Base-by-base conservation (phyloP, 1,140 invertebrate species). In the Danaus plexippus region DNA sequence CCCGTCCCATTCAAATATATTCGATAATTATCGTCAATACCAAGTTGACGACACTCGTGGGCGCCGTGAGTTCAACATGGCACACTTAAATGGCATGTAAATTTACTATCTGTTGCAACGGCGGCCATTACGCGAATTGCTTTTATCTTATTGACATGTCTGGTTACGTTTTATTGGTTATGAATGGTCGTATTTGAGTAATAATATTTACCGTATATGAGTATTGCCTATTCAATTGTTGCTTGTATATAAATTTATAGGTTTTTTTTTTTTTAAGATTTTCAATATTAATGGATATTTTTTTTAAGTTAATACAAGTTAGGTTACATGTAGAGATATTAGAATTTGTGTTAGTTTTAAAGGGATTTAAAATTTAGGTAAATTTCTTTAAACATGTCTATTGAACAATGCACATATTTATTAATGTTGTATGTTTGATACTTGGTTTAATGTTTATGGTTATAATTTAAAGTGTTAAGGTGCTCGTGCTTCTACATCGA, bases 11-110 rank as follows among this genome's bases (percentile, higher is more conserved):
- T 56, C 66, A 59, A 64, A 73, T 65, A 62, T 65, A 66, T 63
- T 67, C 72, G 69, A 75, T 76, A 77, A 80, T 80, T 77, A 80
- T 74, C 74, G 72, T 55, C 67, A 46, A 64, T 67, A 73, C 61
- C 57, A 52, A 52, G 64, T 69, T 73, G 66, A 75, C 68, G 66
- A 65, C 58, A 66, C 73, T 68, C 73, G 54, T 56, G 66, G 66
- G 73, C 51, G 59, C 66, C 57, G 63, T 71, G 65, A 40, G 57
- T 54, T 52, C 43, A 32, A 65, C 13, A 52, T 49, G 54, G 47
- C 61, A 53, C 61, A 66, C 50, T 67, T 66, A 70, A 71, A 66
- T 67, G 62, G 58, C 54, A 68, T 66, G 61, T 71, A 70, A 70
- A 73, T 73, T 67, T 63, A 67, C 71, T 73, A 73, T 72, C 65